These are phyloP conservation scores for Paratilapia polleni DNA, from an alignment of 2,113 vertebrate genomes.

Conservation along the genomic window DNA sequence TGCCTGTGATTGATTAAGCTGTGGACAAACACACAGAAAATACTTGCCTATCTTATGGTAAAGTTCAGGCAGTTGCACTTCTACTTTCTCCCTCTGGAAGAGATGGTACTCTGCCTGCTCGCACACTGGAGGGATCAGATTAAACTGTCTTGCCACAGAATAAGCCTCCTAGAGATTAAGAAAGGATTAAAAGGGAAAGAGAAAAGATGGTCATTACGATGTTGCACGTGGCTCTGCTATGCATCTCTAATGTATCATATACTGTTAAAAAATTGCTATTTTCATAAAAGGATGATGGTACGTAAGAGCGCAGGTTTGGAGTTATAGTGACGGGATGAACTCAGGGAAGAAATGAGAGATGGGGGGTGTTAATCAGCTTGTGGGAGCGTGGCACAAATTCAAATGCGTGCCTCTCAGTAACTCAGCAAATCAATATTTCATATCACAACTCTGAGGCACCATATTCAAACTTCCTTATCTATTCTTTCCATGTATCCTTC, in stretches of 20 bases:
- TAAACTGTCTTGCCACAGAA: conserved; percentile 96
- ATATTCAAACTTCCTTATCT: conserved; percentile 33
- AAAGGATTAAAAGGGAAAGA: neutral
- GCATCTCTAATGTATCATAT: neutral
- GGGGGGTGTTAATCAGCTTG: conserved; percentile 16
- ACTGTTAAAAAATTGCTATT: neutral
- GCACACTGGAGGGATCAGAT: conserved; percentile 96
- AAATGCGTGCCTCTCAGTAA: conserved; percentile 23
- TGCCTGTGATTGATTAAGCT: neutral
- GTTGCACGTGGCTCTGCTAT: neutral
- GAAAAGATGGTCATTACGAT: neutral
- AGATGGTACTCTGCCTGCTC: conserved; percentile 98
- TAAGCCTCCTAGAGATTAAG: conserved; percentile 89
- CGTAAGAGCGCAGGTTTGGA: neutral
- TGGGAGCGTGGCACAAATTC: neutral
- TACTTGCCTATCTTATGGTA: conserved; percentile 97
- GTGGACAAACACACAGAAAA: neutral
- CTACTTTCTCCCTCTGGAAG: conserved; percentile 98
- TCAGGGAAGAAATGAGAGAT: neutral
- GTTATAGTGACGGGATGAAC: neutral
- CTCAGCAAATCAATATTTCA: conserved; percentile 42
- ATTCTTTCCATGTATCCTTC: conserved; percentile 1
- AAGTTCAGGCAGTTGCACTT: conserved; percentile 95
- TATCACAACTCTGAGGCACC: conserved; percentile 2
- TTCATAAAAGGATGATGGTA: neutral